Evolutionary conservation across 2,113 vertebrate species (phyloP).

Genomic region (Mola mola): DNA sequence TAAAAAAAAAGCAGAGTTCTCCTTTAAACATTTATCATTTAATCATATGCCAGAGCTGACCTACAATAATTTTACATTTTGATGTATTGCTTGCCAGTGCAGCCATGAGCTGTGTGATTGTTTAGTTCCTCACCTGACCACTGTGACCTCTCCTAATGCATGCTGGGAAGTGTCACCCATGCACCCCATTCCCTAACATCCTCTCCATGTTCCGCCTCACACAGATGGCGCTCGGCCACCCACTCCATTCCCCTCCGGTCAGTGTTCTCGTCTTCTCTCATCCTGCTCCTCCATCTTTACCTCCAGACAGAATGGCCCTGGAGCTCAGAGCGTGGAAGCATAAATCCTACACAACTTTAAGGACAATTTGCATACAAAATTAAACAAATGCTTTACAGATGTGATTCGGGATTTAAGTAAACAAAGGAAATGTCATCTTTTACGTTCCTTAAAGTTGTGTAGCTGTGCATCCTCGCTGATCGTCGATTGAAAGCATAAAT

Average conservation of each 20-base stretch:
- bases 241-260: slow-evolving; percentile 74
- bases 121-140: slow-evolving; percentile 32
- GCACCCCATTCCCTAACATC: slow-evolving; percentile 68
- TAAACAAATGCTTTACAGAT: neutral
- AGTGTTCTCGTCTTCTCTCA: slow-evolving; percentile 69
- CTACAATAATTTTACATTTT: slow-evolving; percentile 21
- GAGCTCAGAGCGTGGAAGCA: slow-evolving; percentile 70
- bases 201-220: slow-evolving; percentile 66
- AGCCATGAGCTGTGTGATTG: slow-evolving; percentile 37
- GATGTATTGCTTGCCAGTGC: slow-evolving; percentile 24
- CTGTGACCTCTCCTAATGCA: slow-evolving; percentile 66
- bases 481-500: slow-evolving; percentile 1
- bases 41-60: slow-evolving; percentile 30
- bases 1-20: too few relatives aligned
- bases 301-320: slow-evolving; percentile 83
- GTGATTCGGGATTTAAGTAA: neutral
- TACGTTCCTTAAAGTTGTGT: slow-evolving; percentile 57
- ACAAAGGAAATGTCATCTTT: neutral
- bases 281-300: slow-evolving; percentile 41
- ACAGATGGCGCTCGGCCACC: slow-evolving; percentile 80
- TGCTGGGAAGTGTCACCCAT: slow-evolving; percentile 64
- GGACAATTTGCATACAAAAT: slow-evolving; percentile 11
- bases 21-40: neutral
- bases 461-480: slow-evolving; percentile 13
- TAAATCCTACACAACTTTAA: slow-evolving; percentile 49